Evolutionary conservation across 1,140 invertebrate genomes (phyloP).

Genomic region (Euwallacea similis): DNA sequence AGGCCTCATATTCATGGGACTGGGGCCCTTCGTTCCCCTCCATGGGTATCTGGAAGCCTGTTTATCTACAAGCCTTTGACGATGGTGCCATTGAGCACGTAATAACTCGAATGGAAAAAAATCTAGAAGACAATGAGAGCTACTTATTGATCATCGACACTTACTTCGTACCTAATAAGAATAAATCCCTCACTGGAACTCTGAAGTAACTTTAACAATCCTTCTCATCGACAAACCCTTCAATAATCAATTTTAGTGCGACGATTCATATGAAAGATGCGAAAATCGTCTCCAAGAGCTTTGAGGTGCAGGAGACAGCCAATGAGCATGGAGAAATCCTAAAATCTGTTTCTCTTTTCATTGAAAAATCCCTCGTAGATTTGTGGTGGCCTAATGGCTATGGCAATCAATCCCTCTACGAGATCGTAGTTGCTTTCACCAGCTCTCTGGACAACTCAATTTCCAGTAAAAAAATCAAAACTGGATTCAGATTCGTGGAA

Average conservation of each 20-base stretch:
- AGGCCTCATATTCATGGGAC: slow-evolving; percentile 96
- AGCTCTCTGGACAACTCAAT: slow-evolving; percentile 44
- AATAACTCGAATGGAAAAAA: slow-evolving; percentile 50
- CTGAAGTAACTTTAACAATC: no score
- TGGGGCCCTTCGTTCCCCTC: slow-evolving; percentile 97
- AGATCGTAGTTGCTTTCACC: slow-evolving; percentile 61
- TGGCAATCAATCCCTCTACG: slow-evolving; percentile 80
- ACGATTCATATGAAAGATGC: slow-evolving; percentile 10
- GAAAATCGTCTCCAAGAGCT: slow-evolving; percentile 10
- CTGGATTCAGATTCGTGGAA: slow-evolving; percentile 89
- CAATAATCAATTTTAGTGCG: no score
- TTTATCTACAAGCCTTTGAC: slow-evolving; percentile 59
- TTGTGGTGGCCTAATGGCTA: slow-evolving; percentile 96
- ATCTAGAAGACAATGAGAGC: slow-evolving; percentile 41
- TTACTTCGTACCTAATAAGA: slow-evolving; percentile 42
- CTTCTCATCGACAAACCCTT: no score
- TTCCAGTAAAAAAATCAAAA: slow-evolving; percentile 57
- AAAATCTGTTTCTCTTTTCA: slow-evolving; percentile 38
- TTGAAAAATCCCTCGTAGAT: slow-evolving; percentile 57
- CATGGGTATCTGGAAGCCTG: slow-evolving; percentile 65
- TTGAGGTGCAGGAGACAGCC: slow-evolving; percentile 27
- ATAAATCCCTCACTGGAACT: slow-evolving; percentile 28
- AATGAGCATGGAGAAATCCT: slow-evolving; percentile 35
- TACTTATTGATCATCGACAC: slow-evolving; percentile 55
- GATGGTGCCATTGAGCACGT: slow-evolving; percentile 57